These are phyloP conservation scores for Zhuqinia jingwanae DNA, from an alignment of 2,888 invertebrate species.

Conservation along the genomic window DNA sequence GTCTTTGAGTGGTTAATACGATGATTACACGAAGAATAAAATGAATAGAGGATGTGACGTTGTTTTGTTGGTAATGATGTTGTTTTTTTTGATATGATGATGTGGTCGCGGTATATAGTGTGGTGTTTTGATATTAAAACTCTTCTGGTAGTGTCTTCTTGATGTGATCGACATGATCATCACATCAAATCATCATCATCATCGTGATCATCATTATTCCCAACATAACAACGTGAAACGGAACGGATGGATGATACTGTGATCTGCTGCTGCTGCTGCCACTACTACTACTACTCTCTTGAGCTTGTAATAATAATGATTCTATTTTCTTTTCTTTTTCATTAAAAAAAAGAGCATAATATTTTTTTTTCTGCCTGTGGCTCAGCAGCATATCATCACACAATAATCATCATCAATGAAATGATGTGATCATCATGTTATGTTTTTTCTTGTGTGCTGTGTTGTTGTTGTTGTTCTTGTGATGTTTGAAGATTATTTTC, in stretches of 20 bases:
- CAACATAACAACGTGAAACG: slow-evolving; percentile 7
- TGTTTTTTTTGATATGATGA: slow-evolving; percentile 28
- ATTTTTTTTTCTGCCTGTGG: slow-evolving; percentile 41
- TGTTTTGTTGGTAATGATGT: slow-evolving; percentile 39
- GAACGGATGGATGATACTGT: slow-evolving; percentile 19
- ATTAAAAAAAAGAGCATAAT: too few species aligned
- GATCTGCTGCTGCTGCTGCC: not conserved
- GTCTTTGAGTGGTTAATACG: slow-evolving; percentile 33
- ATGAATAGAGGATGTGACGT: not conserved
- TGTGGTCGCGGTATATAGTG: not conserved
- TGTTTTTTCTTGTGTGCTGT: slow-evolving; percentile 36
- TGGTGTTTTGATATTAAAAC: slow-evolving; percentile 26
- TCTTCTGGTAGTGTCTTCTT: not conserved
- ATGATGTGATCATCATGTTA: slow-evolving; percentile 36
- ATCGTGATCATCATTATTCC: slow-evolving; percentile 5
- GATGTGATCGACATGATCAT: slow-evolving; percentile 50
- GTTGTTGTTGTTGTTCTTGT: slow-evolving; percentile 33
- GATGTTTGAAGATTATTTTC: slow-evolving; percentile 51
- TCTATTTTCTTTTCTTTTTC: slow-evolving; percentile 47
- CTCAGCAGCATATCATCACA: slow-evolving; percentile 36
- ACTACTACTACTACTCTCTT: not conserved
- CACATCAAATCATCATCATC: slow-evolving; percentile 23
- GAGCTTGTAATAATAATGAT: slow-evolving; percentile 39
- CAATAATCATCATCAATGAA: slow-evolving; percentile 32
- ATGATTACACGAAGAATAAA: slow-evolving; percentile 41